Evolutionary conservation across 2,797 vertebrate species (phyloP).

Genomic region (Alectoris magna): DNA sequence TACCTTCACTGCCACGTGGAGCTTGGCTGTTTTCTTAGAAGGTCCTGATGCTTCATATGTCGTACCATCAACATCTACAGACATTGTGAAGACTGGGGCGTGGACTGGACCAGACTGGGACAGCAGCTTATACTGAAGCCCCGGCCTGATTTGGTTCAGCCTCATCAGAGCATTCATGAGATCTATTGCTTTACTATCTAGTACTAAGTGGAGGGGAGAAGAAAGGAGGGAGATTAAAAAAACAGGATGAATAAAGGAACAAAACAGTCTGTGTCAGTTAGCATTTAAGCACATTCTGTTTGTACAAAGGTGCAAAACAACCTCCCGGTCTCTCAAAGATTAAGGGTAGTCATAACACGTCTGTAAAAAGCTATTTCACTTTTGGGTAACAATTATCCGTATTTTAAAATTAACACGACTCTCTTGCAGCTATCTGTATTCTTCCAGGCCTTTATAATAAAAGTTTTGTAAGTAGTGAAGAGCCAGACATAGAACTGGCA

Average conservation of each 20-base stretch:
- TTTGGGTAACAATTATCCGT: not conserved
- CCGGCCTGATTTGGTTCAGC: conserved; percentile 98
- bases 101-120: conserved; percentile 99
- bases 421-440: not conserved
- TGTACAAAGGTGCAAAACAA: conserved; percentile 19
- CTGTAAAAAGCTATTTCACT: not conserved
- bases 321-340: not conserved
- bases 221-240: conserved; percentile 26
- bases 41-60: conserved; percentile 96
- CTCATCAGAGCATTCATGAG: conserved; percentile 99
- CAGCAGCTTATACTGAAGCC: conserved; percentile 97
- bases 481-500: not conserved
- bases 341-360: not conserved
- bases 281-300: conserved; percentile 36
- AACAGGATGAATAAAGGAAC: conserved; percentile 44
- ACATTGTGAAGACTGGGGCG: conserved; percentile 99
- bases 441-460: not conserved
- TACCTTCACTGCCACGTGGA: conserved; percentile 98
- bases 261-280: conserved; percentile 51
- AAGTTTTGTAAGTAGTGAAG: not conserved
- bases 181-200: conserved; percentile 99
- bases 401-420: not conserved
- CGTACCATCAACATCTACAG: conserved; percentile 95
- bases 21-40: conserved; percentile 99
- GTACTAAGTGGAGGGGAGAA: conserved; percentile 78